Base-by-base conservation (phyloP, 2,888 invertebrate species). In the Limnephilus marmoratus region DNA sequence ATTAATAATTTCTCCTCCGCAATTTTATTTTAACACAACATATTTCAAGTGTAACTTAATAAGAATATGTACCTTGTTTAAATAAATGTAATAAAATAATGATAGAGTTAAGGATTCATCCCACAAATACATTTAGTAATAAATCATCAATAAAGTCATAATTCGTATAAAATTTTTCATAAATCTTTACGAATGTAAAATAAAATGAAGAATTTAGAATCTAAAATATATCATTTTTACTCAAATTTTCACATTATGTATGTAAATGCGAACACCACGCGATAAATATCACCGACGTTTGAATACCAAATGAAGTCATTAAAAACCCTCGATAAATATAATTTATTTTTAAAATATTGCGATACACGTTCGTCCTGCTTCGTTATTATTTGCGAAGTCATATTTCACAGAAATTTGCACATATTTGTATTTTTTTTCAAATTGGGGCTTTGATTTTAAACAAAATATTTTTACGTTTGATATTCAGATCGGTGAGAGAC, bases 311-410 rank as follows among this genome's bases (percentile, higher is more conserved):
- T 45, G 81, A 45, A 82, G 31, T 81, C 90, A 45, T 90, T 45
- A 82, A 68, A 90, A 90, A 90, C 45, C 53, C 81, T 82, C 90
- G 45, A 81, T 81, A 90, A 81, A 90, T 86, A 86, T 29, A 90
- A 89, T 86, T 86, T 45, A 89, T 80, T 41, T 80, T 13, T 37
- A 81, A 89, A 89, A 37, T 80, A 89, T 89, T 18, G 24, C 34
- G 18, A 89, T n/a, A 37, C 88, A 41, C 68, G 68, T 34, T 68
- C 81, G 31, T 45, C 83, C 83, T 15, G 68, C 29, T 24, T 24
- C 88, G 34, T 89, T 34, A 89, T 80, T 89, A 80, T 80, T 89
- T 80, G 88, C 18, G 41, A 82, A 37, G 85, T 85, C 41, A 41
- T 37, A 85, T 85, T 85, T 37, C 37, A 34, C n/a, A 5, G 31